These are phyloP conservation scores for Aradophagus sp. DNA, from an alignment of 1,140 invertebrate species.

Conservation along the genomic window DNA sequence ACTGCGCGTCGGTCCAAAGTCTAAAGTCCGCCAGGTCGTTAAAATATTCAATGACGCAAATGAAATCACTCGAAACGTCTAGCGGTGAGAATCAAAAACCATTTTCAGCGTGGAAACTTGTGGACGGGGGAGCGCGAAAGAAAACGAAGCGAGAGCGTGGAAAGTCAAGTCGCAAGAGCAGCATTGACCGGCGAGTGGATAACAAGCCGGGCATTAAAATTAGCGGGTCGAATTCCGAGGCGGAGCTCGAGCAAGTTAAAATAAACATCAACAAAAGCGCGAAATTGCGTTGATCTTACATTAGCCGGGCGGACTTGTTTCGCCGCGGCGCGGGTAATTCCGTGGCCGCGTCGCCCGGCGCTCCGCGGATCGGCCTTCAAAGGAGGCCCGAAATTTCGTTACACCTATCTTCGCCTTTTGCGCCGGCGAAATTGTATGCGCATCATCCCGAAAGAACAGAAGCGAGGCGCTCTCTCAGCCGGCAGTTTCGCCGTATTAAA, in stretches of 20 bases:
- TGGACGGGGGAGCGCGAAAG: too few species aligned
- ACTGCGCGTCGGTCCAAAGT: too few species aligned
- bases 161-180: too few species aligned
- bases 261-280: slow-evolving; percentile 52
- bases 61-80: too few species aligned
- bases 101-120: too few species aligned
- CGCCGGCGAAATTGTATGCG: slow-evolving; percentile 52
- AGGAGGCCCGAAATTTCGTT: slow-evolving; percentile 59
- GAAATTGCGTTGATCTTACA: slow-evolving; percentile 56
- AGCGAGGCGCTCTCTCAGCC: slow-evolving; percentile 31
- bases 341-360: slow-evolving; percentile 47
- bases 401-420: slow-evolving; percentile 52
- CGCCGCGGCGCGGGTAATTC: slow-evolving; percentile 40
- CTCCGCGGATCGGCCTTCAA: slow-evolving; percentile 58
- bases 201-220: slow-evolving; percentile 25
- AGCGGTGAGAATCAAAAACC: too few species aligned
- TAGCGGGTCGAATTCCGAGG: slow-evolving; percentile 25
- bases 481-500: slow-evolving; percentile 59
- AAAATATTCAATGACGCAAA: too few species aligned
- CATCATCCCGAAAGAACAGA: slow-evolving; percentile 48
- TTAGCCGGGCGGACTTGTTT: slow-evolving; percentile 53
- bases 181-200: slow-evolving; percentile 6
- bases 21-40: too few species aligned
- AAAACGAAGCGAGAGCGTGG: too few species aligned
- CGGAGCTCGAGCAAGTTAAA: slow-evolving; percentile 22